Evolutionary conservation across 2,888 invertebrate species (phyloP), one percentile per base, ranked within the genome.

Genomic region (Sarcophaga variegata): DNA sequence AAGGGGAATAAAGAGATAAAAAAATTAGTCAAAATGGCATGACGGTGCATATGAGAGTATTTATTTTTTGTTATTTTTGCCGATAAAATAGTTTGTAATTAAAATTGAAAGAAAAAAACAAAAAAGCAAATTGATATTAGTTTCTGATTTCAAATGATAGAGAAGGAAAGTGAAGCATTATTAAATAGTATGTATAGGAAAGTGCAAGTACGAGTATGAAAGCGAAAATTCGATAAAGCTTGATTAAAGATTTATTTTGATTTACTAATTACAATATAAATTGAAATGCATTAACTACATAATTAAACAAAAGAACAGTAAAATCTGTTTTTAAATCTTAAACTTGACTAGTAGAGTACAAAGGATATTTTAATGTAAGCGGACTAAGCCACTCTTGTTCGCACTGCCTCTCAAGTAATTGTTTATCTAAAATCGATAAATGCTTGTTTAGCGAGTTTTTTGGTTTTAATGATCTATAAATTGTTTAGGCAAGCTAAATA

Each of bases 11-110:
- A 90, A 91, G 88, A 88, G 77, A 87, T 78, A 67, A 49, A 74
- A 74, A 89, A 88, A 87, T 89, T 90, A 89, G 89, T 89, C 85
- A 89, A 88, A 88, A 89, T 89, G 88, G 83, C 78, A 89, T 90
- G 90, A 89, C 83, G 87, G 88, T 89, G 89, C 88, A 84, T 71
- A 82, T 87, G 87, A 85, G 79, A 66, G 14, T 6, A 12, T 49
- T 12, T 49, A 14, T 60, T 59, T n/a, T 47, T 45, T 17, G 62
- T 69, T 37, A 37, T 27, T 66, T 60, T 25, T 64, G 37, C 64
- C 63, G 54, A 54, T 17, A 79, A 72, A 67, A 72, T 47, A 75
- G 49, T 37, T 45, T 60, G 20, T 69, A 47, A 59, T 66, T 72
- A 47, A 70, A 70, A 47, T n/a, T 64, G 27, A 72, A 12, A 78